Evolutionary conservation across 2,888 invertebrate genomes (phyloP), one percentile per base, ranked within the genome.

Genomic region (Thelaira solivaga): DNA sequence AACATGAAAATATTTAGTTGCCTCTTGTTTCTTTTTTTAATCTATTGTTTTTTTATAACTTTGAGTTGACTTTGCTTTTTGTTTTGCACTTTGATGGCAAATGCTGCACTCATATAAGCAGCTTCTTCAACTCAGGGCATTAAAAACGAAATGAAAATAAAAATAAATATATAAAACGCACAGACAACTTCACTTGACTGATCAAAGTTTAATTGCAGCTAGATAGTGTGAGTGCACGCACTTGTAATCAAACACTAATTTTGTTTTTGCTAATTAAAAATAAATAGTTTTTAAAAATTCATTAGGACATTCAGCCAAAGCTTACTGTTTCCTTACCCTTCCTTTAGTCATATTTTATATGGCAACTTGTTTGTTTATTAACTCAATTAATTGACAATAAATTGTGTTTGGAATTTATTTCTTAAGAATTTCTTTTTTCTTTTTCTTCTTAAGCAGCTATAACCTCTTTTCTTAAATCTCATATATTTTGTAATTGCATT

Each of bases 121-220:
- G 26, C 26, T 24, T 13, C 16, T 65, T 20, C 29, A n/a, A 22
- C n/a, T 29, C 20, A 29, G 24, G 31, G 1, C 4, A 47, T 24
- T 24, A 13, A n/a, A 31, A 20, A 20, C 6, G 11, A 36, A 11
- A 20, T n/a, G 4, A 13, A n/a, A 36, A 10, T 36, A 29, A 62
- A 29, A 62, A 34, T 36, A 61, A 18, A 43, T 53, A 51, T 74
- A n/a, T 68, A 61, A 45, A 61, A 36, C 68, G 36, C 16, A 47
- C 59, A 75, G 55, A 47, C 53, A 55, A 18, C 55, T 62, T 45
- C 45, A 75, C 53, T 75, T 68, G 67, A 75, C 55, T 68, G 74
- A 68, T 68, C 67, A 67, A 68, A 75, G 74, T 75, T 68, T 75
- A 68, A 75, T 75, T 68, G 31, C n/a, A n/a, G n/a, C n/a, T n/a